A percentile compares a stretch with the other conserved stretches of the same genome.
phyloP scores from a whole-genome alignment of 2,888 invertebrate species.

The Litoditis marina region DNA sequence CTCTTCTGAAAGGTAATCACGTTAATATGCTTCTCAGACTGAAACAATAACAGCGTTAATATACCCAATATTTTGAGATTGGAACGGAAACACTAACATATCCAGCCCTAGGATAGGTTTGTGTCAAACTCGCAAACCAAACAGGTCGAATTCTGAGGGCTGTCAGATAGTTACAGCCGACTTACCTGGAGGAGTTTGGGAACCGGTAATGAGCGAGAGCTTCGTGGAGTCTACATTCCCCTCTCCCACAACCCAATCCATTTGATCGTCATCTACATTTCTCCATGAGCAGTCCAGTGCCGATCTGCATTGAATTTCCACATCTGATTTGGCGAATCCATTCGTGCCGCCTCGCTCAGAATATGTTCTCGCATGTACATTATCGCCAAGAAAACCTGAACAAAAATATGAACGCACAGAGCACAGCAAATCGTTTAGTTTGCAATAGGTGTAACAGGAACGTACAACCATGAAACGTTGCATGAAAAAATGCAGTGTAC shows the following conservation, averaged over 20 bases:
- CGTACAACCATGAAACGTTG: too few relatives aligned
- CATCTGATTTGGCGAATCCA: slow-evolving; percentile 35
- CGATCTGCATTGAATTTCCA: slow-evolving; percentile 34
- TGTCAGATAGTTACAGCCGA: slow-evolving; percentile 7
- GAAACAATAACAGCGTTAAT: too few relatives aligned
- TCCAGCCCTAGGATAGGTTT: too few relatives aligned
- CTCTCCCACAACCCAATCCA: slow-evolving; percentile 47
- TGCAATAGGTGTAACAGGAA: too few relatives aligned
- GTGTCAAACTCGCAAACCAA: too few relatives aligned
- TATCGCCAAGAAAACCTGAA: slow-evolving; percentile 38
- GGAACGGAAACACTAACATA: too few relatives aligned
- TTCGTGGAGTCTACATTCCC: slow-evolving; percentile 40
- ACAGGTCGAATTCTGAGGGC: not conserved
- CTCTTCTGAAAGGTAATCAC: slow-evolving; percentile 25
- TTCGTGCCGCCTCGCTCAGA: slow-evolving; percentile 26
- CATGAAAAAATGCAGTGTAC: too few relatives aligned
- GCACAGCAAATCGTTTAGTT: too few relatives aligned
- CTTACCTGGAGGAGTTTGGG: slow-evolving; percentile 39
- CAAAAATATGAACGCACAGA: not conserved
- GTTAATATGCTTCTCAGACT: too few relatives aligned
- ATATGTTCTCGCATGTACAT: slow-evolving; percentile 39
- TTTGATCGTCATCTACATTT: slow-evolving; percentile 39
- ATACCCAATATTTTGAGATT: too few relatives aligned
- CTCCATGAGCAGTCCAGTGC: slow-evolving; percentile 39
- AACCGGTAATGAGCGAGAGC: slow-evolving; percentile 42